Evolutionary conservation across 2,113 vertebrate species (phyloP).

Genomic region (Ptilonorhynchus violaceus): DNA sequence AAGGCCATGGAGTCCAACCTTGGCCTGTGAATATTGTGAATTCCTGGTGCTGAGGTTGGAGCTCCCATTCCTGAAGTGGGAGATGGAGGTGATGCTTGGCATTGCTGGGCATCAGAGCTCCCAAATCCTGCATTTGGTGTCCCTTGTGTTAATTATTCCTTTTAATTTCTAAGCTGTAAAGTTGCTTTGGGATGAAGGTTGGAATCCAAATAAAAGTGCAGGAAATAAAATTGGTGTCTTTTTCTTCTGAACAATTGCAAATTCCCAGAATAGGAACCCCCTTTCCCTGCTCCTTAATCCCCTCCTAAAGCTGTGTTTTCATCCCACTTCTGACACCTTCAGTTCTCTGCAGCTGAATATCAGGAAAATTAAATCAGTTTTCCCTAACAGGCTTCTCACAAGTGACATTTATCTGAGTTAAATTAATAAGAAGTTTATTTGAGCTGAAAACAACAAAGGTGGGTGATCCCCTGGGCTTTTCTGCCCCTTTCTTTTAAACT

Average conservation of each 20-base stretch:
- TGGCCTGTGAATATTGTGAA: accelerated
- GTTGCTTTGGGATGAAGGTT: neutral
- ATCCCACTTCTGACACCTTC: neutral
- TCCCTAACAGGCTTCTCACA: accelerated
- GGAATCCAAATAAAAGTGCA: neutral
- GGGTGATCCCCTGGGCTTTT: neutral
- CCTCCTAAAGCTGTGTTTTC: neutral
- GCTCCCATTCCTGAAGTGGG: neutral
- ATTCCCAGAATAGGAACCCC: neutral
- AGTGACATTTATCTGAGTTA: neutral
- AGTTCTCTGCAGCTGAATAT: neutral
- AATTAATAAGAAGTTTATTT: neutral
- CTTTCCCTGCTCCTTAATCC: neutral
- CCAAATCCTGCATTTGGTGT: neutral
- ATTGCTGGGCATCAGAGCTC: neutral
- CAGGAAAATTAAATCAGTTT: neutral
- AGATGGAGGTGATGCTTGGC: neutral
- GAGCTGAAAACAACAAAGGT: neutral
- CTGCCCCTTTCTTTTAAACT: neutral
- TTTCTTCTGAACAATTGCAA: neutral
- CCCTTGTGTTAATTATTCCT: neutral
- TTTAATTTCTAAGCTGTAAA: neutral
- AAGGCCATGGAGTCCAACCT: neutral
- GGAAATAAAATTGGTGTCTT: neutral
- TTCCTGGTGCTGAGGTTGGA: neutral